Conservation (phyloP, 2,113 vertebrate genomes). For the Pipa parva region DNA sequence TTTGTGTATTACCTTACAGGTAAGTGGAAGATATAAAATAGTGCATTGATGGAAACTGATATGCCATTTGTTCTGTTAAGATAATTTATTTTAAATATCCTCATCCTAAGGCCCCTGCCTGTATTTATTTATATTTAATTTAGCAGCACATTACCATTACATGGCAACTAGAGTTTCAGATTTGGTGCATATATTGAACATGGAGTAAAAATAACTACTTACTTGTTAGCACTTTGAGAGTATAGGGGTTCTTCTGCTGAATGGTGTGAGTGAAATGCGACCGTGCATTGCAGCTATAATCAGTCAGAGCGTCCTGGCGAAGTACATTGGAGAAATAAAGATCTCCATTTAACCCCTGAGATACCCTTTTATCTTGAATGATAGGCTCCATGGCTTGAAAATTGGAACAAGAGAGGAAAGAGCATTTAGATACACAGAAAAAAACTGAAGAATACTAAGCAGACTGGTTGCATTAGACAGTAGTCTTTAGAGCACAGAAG, state of each 20-base stretch:
- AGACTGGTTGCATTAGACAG: not conserved
- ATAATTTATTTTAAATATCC: no score
- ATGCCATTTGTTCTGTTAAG: no score
- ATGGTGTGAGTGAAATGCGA: constrained; percentile 96
- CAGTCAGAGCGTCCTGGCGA: constrained; percentile 74
- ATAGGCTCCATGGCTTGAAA: constrained; percentile 79
- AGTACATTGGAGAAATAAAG: constrained; percentile 95
- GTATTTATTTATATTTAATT: no score
- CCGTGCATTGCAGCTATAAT: constrained; percentile 96
- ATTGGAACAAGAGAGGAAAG: not conserved
- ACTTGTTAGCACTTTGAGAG: constrained; percentile 88
- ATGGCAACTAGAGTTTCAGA: no score
- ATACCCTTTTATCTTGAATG: constrained; percentile 83
- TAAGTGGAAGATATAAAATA: no score
- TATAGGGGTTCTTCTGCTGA: constrained; percentile 95
- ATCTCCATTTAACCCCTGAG: constrained; percentile 91
- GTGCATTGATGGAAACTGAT: no score
- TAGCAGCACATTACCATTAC: no score
- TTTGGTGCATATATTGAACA: not conserved
- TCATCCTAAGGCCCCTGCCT: no score
- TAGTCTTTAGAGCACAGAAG: no score
- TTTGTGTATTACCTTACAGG: no score
- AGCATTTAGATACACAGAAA: no score
- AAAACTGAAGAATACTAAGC: not conserved
- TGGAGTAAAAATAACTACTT: constrained; percentile 56